Percentiles rank a stretch among this genome's conserved stretches.
Conservation (phyloP, 1,140 invertebrate species). For the Oreohelix idahoensis region DNA sequence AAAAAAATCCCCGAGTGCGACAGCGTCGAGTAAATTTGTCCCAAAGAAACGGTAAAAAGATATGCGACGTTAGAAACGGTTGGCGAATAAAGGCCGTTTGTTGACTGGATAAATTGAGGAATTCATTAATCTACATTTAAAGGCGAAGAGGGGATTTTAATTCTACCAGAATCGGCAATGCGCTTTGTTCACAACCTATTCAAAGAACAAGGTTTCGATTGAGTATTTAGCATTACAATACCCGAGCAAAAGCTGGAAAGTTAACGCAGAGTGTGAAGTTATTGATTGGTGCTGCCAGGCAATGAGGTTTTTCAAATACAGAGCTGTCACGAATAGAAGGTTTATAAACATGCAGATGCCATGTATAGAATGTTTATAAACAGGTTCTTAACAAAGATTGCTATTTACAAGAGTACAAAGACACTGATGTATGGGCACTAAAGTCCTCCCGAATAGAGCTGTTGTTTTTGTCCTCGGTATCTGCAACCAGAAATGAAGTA, state of each 20-base stretch:
- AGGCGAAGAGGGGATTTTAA: constrained; percentile 1
- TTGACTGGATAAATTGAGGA: constrained; percentile 17
- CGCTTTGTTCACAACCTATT: not conserved
- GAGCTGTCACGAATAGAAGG: not conserved
- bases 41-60: not conserved
- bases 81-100: not conserved
- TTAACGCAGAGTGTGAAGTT: constrained; percentile 3
- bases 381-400: not conserved
- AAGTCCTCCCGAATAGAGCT: too few species aligned
- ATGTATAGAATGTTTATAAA: not conserved
- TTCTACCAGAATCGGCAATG: not conserved
- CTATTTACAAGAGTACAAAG: not conserved
- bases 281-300: not conserved
- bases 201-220: constrained; percentile 1
- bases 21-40: constrained; percentile 6
- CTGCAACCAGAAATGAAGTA: too few species aligned
- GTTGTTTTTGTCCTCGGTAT: too few species aligned
- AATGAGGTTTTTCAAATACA: not conserved
- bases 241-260: not conserved
- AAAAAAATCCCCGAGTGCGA: not conserved
- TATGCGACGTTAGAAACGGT: not conserved
- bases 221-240: not conserved
- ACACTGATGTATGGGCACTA: not conserved
- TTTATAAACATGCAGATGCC: constrained; percentile 4
- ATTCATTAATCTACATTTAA: constrained; percentile 9